Base-by-base conservation (phyloP, 2,113 vertebrate genomes). In the Ptilorrhoa leucosticta region DNA sequence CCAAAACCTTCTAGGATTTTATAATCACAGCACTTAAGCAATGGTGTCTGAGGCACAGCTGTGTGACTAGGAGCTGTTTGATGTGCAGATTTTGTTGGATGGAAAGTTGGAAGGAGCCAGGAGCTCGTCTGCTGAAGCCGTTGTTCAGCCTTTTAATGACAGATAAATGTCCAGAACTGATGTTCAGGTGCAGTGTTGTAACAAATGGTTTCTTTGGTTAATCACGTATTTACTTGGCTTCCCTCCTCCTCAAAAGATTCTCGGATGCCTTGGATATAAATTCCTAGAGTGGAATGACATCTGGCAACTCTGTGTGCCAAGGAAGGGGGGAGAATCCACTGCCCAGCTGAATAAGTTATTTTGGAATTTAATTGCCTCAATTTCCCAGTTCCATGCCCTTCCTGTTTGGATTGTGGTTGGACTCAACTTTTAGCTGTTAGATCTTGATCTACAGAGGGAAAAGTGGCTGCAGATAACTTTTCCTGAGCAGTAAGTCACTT, bases 231-330 rank as follows among this genome's bases (percentile, higher is more conserved):
- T 69, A 14, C 48, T 64, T 64, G 76, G 37, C 40, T 89, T 94
- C 22, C 30, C 28, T 57, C 39, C 15, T 66, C 28, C 77, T 81
- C 48, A 53, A 21, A 63, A 61, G 48, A 14, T 28, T 70, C n/a
- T 35, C 0, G 0, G 23, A 10, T 81, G 45, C n/a, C 17, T 92
- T 75, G 28, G 31, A 1, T 42, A 26, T 45, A 7, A 82, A 51
- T 89, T 86, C 72, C 51, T 51, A 2, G 23, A 8, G 6, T 19
- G 57, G 35, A 54, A 45, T 87, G 56, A 45, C 22, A 48, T 22
- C 70, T 27, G 51, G 19, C 44, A 56, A 0, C 30, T 86, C n/a
- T 58, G 47, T 0, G 0, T 80, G 37, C 53, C 30, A 28, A 33
- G 56, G 69, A 31, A 39, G 4, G 16, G 69, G 60, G 69, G 78